Percentiles rank a stretch among this genome's conserved stretches.
These are phyloP conservation scores for Antennarius striatus DNA, from an alignment of 2,113 vertebrate species.

Conservation along the genomic window DNA sequence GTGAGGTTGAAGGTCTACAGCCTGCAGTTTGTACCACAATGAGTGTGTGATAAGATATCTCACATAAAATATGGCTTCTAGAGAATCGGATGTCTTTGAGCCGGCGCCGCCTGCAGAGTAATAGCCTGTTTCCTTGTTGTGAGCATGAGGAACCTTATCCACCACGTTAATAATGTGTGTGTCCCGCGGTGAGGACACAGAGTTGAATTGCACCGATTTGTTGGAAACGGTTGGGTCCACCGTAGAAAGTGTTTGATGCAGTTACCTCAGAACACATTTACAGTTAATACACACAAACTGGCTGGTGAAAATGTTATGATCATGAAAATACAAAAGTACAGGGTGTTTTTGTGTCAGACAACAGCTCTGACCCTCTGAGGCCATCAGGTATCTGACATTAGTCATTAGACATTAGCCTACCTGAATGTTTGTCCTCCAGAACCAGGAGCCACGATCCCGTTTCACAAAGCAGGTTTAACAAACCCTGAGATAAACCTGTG, in stretches of 20 bases:
- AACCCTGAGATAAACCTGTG: no score
- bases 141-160: constrained; percentile 17
- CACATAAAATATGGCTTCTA: constrained; percentile 31
- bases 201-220: constrained; percentile 22
- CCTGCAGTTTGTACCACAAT: constrained; percentile 24
- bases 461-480: no score
- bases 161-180: constrained; percentile 28
- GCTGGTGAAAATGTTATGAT: neutral
- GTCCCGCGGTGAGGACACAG: constrained; percentile 5
- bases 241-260: no score
- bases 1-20: constrained; percentile 43
- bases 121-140: constrained; percentile 30
- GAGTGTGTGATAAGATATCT: constrained; percentile 26
- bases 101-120: constrained; percentile 24
- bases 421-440: no score
- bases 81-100: constrained; percentile 36
- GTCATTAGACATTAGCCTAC: no score
- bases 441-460: no score
- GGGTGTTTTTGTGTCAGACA: no score
- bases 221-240: constrained; percentile 6
- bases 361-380: no score
- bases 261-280: no score
- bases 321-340: no score
- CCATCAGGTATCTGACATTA: no score
- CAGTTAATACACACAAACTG: neutral